A percentile compares a stretch with the other conserved stretches of the same genome.
Conservation (phyloP, 2,113 vertebrate genomes). For the Petrocephalus microphthalmus region DNA sequence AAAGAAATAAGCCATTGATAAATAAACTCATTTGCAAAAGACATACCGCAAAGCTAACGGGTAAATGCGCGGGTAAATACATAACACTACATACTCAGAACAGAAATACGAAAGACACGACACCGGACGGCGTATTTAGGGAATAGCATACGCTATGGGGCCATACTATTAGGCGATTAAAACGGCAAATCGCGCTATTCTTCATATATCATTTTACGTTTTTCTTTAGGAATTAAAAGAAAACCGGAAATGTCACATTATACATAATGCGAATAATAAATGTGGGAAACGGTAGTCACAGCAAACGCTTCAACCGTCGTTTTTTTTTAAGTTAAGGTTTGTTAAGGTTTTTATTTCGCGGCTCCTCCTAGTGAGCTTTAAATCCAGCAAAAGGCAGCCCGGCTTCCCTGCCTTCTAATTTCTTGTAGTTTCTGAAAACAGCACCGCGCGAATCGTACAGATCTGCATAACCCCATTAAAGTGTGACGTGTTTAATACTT, state of each 20-base stretch:
- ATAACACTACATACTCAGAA: background rate
- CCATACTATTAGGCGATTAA: background rate
- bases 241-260: background rate
- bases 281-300: background rate
- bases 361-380: conserved; percentile 38
- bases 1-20: background rate
- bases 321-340: background rate
- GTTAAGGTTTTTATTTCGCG: conserved; percentile 34
- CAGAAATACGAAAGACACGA: background rate
- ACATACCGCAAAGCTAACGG: conserved; percentile 4
- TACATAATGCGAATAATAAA: background rate
- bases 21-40: conserved; percentile 6
- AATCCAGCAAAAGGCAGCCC: conserved; percentile 46
- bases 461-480: conserved; percentile 42
- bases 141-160: background rate
- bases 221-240: background rate
- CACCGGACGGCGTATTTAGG: background rate
- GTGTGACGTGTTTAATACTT: conserved; percentile 34
- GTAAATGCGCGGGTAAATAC: background rate
- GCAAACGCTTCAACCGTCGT: background rate
- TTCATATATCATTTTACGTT: background rate
- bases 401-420: conserved; percentile 44
- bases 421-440: conserved; percentile 40
- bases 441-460: conserved; percentile 44
- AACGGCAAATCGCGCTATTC: background rate